Evolutionary conservation across 2,888 invertebrate species (phyloP).

Genomic region (Clivina fossor): DNA sequence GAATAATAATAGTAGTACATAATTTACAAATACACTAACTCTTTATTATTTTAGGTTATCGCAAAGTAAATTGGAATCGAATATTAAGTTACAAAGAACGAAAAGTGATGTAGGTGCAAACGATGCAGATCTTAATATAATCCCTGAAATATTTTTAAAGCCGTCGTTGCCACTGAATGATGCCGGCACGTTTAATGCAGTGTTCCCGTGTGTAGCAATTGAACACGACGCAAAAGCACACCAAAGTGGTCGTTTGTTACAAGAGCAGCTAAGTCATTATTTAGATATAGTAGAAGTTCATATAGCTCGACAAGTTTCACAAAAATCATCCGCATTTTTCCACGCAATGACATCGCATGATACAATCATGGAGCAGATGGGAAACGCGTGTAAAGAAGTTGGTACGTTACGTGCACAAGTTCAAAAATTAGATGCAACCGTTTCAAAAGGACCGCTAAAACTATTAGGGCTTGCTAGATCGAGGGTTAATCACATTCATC

Average conservation of each 20-base stretch:
- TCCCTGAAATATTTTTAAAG: conserved; percentile 85
- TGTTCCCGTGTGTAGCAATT: conserved; percentile 70
- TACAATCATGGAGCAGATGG: conserved; percentile 93
- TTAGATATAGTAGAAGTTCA: conserved; percentile 93
- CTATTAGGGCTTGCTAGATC: conserved; percentile 72
- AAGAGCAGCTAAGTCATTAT: conserved; percentile 91
- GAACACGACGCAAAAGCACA: conserved; percentile 47
- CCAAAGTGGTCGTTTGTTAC: conserved; percentile 67
- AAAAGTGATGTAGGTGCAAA: conserved; percentile 46
- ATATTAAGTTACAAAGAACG: conserved; percentile 38
- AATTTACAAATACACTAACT: too few species aligned
- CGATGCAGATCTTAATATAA: conserved; percentile 63
- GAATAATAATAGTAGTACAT: conserved; percentile 48
- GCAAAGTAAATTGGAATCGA: conserved; percentile 19
- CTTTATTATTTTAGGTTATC: too few species aligned
- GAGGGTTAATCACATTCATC: conserved; percentile 64
- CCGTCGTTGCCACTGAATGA: conserved; percentile 78
- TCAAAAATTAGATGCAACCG: conserved; percentile 72
- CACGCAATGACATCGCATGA: conserved; percentile 98
- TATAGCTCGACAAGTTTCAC: conserved; percentile 89
- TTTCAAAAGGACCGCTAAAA: conserved; percentile 78
- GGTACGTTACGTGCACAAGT: conserved; percentile 73
- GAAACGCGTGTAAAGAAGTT: conserved; percentile 76
- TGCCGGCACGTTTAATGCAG: conserved; percentile 77
- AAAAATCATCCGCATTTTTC: conserved; percentile 96